Base-by-base conservation (phyloP, 2,113 vertebrate species). In the Apteryx mantelli region DNA sequence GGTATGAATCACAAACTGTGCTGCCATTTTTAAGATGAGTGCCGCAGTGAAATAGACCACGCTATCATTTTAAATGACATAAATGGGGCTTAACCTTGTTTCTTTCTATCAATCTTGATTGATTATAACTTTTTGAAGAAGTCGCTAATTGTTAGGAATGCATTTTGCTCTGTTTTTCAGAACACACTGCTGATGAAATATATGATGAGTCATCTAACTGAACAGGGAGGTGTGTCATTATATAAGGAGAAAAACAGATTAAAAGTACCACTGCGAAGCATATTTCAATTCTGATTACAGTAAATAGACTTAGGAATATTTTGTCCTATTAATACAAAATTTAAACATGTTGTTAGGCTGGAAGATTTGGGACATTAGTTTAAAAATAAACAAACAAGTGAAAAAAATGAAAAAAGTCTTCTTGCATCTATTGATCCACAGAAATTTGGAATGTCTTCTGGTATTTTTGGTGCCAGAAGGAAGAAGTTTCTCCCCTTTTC, bases 191-290 rank as follows among this genome's bases (percentile, higher is more conserved):
- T 95, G 82, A 91, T 95, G 89, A 88, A 92, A 20, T n/a, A 16
- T 95, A 82, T 82, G 91, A 95, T 97, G 97, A 98, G 86, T 98
- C 98, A 98, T 63, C 83, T 95, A 96, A 95, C 83, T 95, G 97
- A 98, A 95, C 75, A 96, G 93, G 88, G 97, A 97, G 77, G 68
- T 89, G 91, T 97, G 93, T 95, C 96, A 88, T 97, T 98, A 95
- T 91, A 79, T 91, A 98, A 98, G 48, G 56, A 74, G 84, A 91
- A 93, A 95, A 96, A 95, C 70, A 93, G 93, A 97, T 97, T 95
- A 80, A 82, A 91, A 90, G 70, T 82, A 69, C 79, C 86, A 82
- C 53, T 68, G 73, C 82, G 93, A 7, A 94, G 26, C 55, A 20
- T 69, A 92, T 93, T 97, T 75, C 82, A 70, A 86, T 92, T 87